phyloP scores from a whole-genome alignment of 2,888 invertebrate genomes.

The Acrobasis suavella region DNA sequence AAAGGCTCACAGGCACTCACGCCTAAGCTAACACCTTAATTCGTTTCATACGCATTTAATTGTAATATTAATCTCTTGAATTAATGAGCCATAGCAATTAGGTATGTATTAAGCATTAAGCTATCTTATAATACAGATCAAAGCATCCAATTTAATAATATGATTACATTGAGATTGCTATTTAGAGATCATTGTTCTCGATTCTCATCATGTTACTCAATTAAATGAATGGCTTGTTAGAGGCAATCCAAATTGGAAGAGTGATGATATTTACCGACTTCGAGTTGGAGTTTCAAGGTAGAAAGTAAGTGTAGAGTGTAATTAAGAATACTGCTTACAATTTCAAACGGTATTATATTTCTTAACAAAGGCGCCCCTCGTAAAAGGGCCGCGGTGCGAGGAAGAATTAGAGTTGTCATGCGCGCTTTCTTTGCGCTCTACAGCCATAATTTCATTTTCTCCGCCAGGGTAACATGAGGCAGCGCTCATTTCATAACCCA shows the following conservation, averaged over 20 bases:
- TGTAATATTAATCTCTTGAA: constrained; percentile 14
- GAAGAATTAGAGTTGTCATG: constrained; percentile 57
- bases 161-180: constrained; percentile 53
- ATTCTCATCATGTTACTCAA: constrained; percentile 33
- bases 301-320: constrained; percentile 18
- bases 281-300: constrained; percentile 7
- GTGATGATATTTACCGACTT: neutral
- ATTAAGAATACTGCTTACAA: constrained; percentile 21
- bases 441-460: constrained; percentile 77
- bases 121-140: constrained; percentile 40
- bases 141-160: constrained; percentile 54
- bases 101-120: constrained; percentile 10
- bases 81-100: constrained; percentile 24
- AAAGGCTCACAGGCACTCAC: neutral
- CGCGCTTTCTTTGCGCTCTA: constrained; percentile 69
- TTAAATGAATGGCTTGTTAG: constrained; percentile 25
- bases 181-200: constrained; percentile 43
- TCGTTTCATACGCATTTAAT: neutral
- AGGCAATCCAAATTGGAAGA: constrained; percentile 3
- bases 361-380: constrained; percentile 21
- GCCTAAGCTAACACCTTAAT: neutral
- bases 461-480: constrained; percentile 67
- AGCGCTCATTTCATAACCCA: constrained; percentile 78
- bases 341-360: constrained; percentile 23
- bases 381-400: constrained; percentile 30